A percentile compares a stretch with the other conserved stretches of the same genome.
phyloP scores from a whole-genome alignment of 2,888 invertebrate genomes.

The Thelaira solivaga region DNA sequence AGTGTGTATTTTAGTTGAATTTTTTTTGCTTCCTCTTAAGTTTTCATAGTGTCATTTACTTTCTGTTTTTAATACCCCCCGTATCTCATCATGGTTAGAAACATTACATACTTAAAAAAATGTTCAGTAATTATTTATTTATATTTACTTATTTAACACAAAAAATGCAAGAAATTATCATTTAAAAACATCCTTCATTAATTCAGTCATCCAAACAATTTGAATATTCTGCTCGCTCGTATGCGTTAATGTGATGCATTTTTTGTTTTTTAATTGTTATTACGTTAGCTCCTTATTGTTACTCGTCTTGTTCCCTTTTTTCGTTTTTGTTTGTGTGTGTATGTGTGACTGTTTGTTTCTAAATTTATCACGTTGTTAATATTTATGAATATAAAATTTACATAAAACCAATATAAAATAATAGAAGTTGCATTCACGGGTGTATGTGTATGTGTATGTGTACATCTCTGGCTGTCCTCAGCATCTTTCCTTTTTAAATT shows the following conservation, averaged over 20 bases:
- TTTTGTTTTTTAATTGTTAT: slow-evolving; percentile 7
- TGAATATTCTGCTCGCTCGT: background rate
- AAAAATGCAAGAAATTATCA: background rate
- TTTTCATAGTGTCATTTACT: slow-evolving; percentile 13
- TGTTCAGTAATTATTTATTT: too few relatives aligned
- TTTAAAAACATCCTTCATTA: slow-evolving; percentile 5
- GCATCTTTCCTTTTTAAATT: too few relatives aligned
- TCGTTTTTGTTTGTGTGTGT: background rate
- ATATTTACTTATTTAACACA: too few relatives aligned
- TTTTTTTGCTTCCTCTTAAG: too few relatives aligned
- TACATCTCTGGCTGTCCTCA: too few relatives aligned
- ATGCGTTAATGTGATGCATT: slow-evolving; percentile 12
- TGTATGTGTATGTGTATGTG: too few relatives aligned
- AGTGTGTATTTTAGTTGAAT: slow-evolving; percentile 4
- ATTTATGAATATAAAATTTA: too few relatives aligned
- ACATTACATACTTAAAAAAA: background rate
- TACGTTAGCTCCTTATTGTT: slow-evolving; percentile 23
- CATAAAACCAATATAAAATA: too few relatives aligned
- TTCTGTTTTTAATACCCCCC: background rate
- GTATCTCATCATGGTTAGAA: background rate
- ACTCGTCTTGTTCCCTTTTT: background rate
- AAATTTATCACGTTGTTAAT: background rate
- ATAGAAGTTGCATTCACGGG: too few relatives aligned
- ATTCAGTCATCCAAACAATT: slow-evolving; percentile 19
- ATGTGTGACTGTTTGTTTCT: background rate